Evolutionary conservation across 1,140 invertebrate genomes (phyloP).

Genomic region (Lysiphlebus fabarum): DNA sequence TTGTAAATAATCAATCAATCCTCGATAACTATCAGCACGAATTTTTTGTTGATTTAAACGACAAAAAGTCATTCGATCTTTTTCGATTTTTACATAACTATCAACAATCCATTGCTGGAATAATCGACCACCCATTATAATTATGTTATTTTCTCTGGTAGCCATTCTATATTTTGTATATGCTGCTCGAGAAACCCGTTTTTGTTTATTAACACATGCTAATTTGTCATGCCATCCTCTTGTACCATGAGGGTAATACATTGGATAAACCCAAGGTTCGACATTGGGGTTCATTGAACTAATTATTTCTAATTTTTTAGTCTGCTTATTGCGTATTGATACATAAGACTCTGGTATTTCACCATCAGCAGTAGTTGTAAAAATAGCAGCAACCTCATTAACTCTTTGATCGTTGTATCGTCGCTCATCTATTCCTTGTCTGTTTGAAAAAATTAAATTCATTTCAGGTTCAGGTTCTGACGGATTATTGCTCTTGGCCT

Average conservation of each 20-base stretch:
- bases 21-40: constrained; percentile 18
- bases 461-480: constrained; percentile 7
- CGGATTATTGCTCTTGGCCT: neutral
- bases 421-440: constrained; percentile 2
- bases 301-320: neutral
- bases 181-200: constrained; percentile 6
- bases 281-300: constrained; percentile 4
- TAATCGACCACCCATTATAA: constrained; percentile 17
- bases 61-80: constrained; percentile 17
- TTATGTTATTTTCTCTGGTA: constrained; percentile 6
- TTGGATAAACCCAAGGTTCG: constrained; percentile 6
- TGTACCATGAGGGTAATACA: constrained; percentile 8
- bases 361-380: constrained; percentile 11
- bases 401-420: constrained; percentile 6
- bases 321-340: constrained; percentile 8
- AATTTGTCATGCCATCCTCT: neutral
- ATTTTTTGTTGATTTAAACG: constrained; percentile 17
- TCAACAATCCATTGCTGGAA: constrained; percentile 20
- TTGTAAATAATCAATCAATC: constrained; percentile 20
- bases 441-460: neutral
- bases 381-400: constrained; percentile 4
- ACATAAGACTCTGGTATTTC: constrained; percentile 11
- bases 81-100: constrained; percentile 23
- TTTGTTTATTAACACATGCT: neutral
- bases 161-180: constrained; percentile 10